phyloP scores from a whole-genome alignment of 2,113 vertebrate species.

The Hippocampus guttulatus region DNA sequence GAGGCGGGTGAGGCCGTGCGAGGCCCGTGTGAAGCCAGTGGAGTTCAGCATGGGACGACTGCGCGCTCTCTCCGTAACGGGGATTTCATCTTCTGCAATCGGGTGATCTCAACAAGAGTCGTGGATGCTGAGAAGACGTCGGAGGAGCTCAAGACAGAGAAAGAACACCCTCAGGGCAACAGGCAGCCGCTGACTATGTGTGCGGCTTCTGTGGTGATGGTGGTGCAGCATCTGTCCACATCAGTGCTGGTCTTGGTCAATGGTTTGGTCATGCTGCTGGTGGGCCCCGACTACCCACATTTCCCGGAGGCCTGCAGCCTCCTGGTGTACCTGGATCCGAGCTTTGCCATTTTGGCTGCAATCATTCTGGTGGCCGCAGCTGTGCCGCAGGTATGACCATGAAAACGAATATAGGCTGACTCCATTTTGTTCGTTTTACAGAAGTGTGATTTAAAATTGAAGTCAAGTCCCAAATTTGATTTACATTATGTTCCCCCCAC shows the following conservation, averaged over 20 bases:
- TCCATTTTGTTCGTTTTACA: no score
- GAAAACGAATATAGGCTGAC: not conserved
- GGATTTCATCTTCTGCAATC: constrained; percentile 63
- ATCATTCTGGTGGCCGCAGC: constrained; percentile 44
- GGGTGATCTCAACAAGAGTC: constrained; percentile 23
- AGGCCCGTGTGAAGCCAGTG: not conserved
- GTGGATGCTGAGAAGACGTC: not conserved
- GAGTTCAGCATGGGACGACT: constrained; percentile 1
- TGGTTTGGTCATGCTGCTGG: constrained; percentile 55
- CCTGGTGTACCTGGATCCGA: constrained; percentile 67
- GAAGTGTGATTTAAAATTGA: not conserved
- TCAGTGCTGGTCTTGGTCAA: constrained; percentile 60
- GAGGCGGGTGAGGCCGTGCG: not conserved
- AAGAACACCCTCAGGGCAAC: not conserved
- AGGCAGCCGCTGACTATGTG: not conserved
- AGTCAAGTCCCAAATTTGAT: no score
- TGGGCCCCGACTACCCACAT: constrained; percentile 24
- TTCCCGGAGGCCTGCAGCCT: constrained; percentile 36
- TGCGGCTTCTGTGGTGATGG: not conserved
- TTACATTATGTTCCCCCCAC: no score
- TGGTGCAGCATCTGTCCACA: constrained; percentile 46
- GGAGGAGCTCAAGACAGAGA: not conserved
- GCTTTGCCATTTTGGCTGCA: constrained; percentile 61
- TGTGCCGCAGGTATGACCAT: constrained; percentile 49
- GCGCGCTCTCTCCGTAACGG: constrained; percentile 17